Percentiles rank a stretch among this genome's conserved stretches.
These are phyloP conservation scores for Zeugodacus cucurbitae DNA, from an alignment of 1,140 invertebrate genomes.

Conservation along the genomic window DNA sequence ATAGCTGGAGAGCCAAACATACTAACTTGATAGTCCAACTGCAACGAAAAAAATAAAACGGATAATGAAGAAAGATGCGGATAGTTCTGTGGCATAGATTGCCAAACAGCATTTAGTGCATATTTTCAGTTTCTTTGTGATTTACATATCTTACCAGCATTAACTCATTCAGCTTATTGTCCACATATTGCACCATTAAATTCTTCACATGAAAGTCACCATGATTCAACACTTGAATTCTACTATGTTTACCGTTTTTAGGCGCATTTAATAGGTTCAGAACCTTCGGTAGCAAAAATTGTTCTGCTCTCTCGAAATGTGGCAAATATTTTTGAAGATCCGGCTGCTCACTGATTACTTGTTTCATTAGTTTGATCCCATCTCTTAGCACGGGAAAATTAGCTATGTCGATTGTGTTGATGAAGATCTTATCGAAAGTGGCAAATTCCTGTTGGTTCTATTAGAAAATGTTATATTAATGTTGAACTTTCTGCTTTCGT, in stretches of 20 bases:
- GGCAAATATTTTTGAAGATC: neutral
- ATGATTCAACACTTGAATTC: constrained; percentile 30
- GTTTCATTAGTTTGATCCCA: neutral
- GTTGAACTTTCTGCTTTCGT: too few species aligned
- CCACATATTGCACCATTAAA: neutral
- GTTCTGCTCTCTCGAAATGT: neutral
- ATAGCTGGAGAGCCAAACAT: neutral
- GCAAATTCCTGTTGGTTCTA: neutral
- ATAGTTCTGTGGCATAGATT: too few species aligned
- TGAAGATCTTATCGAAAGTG: neutral
- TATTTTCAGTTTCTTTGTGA: too few species aligned
- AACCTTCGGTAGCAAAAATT: neutral
- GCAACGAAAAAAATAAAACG: neutral
- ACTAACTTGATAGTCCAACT: constrained; percentile 35
- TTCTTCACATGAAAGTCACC: constrained; percentile 42
- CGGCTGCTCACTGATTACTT: neutral
- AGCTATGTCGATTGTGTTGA: neutral
- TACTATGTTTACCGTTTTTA: neutral
- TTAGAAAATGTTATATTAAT: too few species aligned
- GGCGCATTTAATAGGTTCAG: neutral
- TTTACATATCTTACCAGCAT: neutral
- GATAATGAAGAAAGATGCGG: neutral
- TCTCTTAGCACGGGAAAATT: neutral
- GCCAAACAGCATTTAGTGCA: too few species aligned
- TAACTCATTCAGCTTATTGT: neutral